phyloP scores from a whole-genome alignment of 1,140 invertebrate genomes.

The Chrysomallon squamiferum region DNA sequence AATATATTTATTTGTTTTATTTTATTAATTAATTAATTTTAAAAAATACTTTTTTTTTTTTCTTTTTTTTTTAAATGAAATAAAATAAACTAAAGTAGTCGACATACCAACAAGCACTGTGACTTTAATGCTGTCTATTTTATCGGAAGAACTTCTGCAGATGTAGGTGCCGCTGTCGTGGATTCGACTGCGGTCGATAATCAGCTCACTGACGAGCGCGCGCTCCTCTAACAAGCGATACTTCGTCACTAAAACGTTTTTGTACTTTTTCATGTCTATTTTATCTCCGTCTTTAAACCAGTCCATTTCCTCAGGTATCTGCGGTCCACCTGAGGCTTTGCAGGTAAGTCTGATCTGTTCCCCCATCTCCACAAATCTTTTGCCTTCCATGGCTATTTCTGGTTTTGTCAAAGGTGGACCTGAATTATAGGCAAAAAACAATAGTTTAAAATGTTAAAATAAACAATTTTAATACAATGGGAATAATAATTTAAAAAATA shows the following conservation, averaged over 20 bases:
- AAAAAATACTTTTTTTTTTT: too few relatives aligned
- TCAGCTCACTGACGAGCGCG: conserved; percentile 24
- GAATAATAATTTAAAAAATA: too few relatives aligned
- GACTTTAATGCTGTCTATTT: conserved; percentile 32
- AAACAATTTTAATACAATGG: too few relatives aligned
- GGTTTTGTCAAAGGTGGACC: background rate
- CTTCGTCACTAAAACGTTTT: conserved; percentile 7
- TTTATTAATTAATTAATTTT: too few relatives aligned
- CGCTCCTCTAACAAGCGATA: background rate
- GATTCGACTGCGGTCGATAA: conserved; percentile 26
- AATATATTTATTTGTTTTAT: too few relatives aligned
- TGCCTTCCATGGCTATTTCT: conserved; percentile 48
- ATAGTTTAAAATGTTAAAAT: too few relatives aligned
- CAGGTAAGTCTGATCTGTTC: conserved; percentile 40
- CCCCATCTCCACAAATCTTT: conserved; percentile 43
- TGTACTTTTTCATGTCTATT: conserved; percentile 30
- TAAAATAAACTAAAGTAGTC: background rate
- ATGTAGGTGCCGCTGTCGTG: conserved; percentile 38
- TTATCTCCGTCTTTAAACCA: conserved; percentile 54
- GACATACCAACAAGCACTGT: conserved; percentile 36
- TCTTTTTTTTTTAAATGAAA: too few relatives aligned
- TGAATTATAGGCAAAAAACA: too few relatives aligned
- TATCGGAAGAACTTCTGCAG: conserved; percentile 23
- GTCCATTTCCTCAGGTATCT: conserved; percentile 49
- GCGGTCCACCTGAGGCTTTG: conserved; percentile 49